Conservation (phyloP, 2,113 vertebrate species). For the Pedetes capensis region DNA sequence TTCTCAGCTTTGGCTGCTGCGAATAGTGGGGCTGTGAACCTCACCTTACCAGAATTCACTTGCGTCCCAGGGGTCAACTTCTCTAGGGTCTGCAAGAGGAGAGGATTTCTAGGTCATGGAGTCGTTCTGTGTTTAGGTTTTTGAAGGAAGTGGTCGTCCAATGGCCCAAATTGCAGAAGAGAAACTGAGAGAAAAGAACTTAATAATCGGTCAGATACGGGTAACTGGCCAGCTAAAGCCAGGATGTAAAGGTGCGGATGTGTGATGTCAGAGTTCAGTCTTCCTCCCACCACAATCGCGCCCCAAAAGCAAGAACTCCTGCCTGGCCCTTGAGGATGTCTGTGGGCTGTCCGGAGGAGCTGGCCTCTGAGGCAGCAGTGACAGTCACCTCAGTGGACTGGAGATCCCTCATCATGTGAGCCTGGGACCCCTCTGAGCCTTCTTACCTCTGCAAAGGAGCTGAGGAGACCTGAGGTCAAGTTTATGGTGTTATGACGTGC, state of each 20-base stretch:
- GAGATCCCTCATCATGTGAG: neutral
- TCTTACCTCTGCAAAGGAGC: neutral
- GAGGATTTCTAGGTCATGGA: rapidly evolving
- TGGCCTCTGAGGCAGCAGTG: neutral
- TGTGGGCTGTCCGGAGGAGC: no score
- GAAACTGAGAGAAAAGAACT: neutral
- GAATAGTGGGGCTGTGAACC: rapidly evolving
- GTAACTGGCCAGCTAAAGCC: no score
- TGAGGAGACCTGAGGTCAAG: rapidly evolving
- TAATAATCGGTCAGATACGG: rapidly evolving
- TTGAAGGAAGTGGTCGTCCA: neutral
- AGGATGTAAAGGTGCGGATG: neutral
- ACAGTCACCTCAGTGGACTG: rapidly evolving
- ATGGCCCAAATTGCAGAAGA: neutral
- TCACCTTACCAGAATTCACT: rapidly evolving
- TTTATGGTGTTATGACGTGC: rapidly evolving
- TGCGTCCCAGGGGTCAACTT: neutral
- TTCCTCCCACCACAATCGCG: no score
- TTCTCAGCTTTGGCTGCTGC: no score
- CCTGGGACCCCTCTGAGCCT: neutral
- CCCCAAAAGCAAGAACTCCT: neutral
- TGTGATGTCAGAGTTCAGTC: neutral
- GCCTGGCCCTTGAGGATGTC: no score
- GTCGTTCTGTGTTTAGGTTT: neutral
- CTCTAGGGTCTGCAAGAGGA: neutral